phyloP scores from a whole-genome alignment of 2,797 vertebrate genomes.

The Brachyrhaphis roseni region DNA sequence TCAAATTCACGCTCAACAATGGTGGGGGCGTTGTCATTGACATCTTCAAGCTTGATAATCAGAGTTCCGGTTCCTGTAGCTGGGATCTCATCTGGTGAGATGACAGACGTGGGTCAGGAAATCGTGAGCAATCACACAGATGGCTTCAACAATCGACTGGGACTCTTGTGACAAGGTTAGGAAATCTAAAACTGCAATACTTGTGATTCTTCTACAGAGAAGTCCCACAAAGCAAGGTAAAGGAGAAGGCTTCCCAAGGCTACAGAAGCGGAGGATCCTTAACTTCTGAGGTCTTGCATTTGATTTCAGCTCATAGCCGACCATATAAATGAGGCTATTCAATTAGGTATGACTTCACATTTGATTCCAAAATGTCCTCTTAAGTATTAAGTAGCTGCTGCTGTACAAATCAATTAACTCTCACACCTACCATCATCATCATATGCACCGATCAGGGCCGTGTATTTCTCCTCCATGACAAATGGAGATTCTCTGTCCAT shows the following conservation, averaged over 20 bases:
- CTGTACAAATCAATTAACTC: background rate
- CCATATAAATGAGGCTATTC: background rate
- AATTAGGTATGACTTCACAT: too few species aligned
- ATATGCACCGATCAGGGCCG: too few species aligned
- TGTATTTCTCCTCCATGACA: constrained; percentile 77
- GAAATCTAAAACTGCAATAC: background rate
- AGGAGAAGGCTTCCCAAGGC: too few species aligned
- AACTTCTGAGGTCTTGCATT: too few species aligned
- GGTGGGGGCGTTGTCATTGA: constrained; percentile 87
- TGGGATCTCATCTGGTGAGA: constrained; percentile 72
- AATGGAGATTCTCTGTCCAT: constrained; percentile 85
- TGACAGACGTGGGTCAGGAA: background rate
- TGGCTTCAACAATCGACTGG: background rate
- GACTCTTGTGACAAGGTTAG: background rate
- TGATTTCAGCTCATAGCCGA: too few species aligned
- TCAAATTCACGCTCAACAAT: constrained; percentile 62
- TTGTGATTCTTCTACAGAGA: too few species aligned
- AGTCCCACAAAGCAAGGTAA: too few species aligned
- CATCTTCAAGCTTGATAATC: constrained; percentile 81
- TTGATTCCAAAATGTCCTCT: background rate
- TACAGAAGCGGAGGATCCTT: too few species aligned
- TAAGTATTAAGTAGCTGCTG: too few species aligned
- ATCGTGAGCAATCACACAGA: background rate
- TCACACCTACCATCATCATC: constrained; percentile 76
- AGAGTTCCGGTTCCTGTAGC: constrained; percentile 91